Conservation (phyloP, 2,888 invertebrate species). For the Sacculina carcini region DNA sequence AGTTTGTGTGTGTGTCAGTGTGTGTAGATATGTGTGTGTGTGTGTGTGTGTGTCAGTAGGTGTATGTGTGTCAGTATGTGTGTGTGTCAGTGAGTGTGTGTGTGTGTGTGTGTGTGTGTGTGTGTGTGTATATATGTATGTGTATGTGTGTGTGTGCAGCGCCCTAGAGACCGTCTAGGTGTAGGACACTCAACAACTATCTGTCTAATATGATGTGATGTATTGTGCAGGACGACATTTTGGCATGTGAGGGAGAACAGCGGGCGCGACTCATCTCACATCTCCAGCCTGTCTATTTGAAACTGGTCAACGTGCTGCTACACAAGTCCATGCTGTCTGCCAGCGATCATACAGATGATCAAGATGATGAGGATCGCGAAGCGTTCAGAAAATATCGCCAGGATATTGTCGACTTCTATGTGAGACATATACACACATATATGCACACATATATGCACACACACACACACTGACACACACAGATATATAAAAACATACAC, state of each 20-base stretch:
- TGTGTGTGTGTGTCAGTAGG: neutral
- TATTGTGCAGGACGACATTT: neutral
- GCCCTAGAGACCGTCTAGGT: no score
- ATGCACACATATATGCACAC: no score
- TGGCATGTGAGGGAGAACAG: neutral
- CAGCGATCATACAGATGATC: neutral
- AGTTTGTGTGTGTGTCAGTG: no score
- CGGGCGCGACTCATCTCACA: neutral
- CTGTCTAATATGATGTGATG: no score
- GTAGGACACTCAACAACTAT: no score
- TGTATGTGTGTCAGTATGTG: neutral
- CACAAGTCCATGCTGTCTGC: slow-evolving; percentile 3
- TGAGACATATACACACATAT: no score
- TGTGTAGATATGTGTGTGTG: no score
- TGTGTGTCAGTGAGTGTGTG: neutral
- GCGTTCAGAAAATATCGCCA: neutral
- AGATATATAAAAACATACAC: no score
- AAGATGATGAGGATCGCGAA: neutral
- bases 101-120: neutral
- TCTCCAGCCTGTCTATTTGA: neutral
- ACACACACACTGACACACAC: no score
- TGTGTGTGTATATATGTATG: neutral
- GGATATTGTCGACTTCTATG: neutral
- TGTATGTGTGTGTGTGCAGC: neutral
- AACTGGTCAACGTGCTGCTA: neutral